Evolutionary conservation across 2,113 vertebrate genomes (phyloP).

Genomic region (Aplodontia rufa): DNA sequence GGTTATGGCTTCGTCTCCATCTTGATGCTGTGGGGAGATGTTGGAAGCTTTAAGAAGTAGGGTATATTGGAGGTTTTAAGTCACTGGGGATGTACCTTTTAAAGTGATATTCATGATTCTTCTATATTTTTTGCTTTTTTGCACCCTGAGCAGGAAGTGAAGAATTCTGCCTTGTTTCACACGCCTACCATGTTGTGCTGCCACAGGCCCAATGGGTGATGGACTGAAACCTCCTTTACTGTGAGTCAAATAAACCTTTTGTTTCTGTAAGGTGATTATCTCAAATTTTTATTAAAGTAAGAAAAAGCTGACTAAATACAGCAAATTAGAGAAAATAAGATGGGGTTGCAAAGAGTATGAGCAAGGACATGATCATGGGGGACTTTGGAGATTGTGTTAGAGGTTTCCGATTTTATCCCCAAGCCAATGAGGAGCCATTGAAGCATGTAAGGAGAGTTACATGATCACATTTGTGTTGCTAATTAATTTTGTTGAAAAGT

Average conservation of each 20-base stretch:
- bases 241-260: background rate
- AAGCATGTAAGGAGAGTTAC: background rate
- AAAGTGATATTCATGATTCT: background rate
- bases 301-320: background rate
- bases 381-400: background rate
- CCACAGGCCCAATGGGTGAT: background rate
- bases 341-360: background rate
- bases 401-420: background rate
- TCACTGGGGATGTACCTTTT: background rate
- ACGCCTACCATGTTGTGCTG: background rate
- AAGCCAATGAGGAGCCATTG: background rate
- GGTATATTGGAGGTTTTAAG: background rate
- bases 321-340: background rate
- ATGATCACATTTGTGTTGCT: background rate
- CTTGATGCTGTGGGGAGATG: background rate
- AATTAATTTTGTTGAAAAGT: constrained; percentile 14
- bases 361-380: background rate
- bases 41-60: background rate
- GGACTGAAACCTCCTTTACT: background rate
- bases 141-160: too few relatives aligned
- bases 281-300: background rate
- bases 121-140: background rate
- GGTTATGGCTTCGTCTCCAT: background rate
- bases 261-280: background rate
- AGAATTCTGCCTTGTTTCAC: background rate